Conservation (phyloP, 2,797 vertebrate genomes). For the Taenioides sp. region DNA sequence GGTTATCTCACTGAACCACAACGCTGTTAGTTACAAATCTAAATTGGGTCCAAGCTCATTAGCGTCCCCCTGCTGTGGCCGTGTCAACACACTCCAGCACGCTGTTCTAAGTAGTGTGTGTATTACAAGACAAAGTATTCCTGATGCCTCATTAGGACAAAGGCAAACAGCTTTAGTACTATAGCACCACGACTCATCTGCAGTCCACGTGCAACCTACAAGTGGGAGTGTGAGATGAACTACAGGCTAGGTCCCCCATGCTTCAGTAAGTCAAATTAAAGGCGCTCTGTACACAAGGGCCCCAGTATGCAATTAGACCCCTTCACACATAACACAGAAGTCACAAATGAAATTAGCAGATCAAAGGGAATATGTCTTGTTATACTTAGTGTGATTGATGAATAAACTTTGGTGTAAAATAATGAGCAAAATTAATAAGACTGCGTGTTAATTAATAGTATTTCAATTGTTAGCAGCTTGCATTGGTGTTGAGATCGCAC, state of each 20-base stretch:
- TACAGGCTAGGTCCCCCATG: conserved; percentile 55
- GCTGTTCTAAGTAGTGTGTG: conserved; percentile 41
- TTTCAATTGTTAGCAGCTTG: conserved; percentile 1
- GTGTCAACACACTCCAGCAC: conserved; percentile 48
- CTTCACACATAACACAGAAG: conserved; percentile 11
- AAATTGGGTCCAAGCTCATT: conserved; percentile 50
- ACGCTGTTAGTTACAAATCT: conserved; percentile 36
- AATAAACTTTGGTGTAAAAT: conserved; percentile 38
- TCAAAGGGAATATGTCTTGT: conserved; percentile 47
- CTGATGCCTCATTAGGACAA: conserved; percentile 65
- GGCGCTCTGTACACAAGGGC: conserved; percentile 34
- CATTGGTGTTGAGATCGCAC: not conserved
- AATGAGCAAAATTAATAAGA: conserved; percentile 16
- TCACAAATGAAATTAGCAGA: conserved; percentile 34
- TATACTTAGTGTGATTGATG: conserved; percentile 31
- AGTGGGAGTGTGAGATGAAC: conserved; percentile 66
- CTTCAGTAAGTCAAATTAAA: conserved; percentile 70
- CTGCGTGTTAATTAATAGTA: not conserved
- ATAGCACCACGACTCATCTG: conserved; percentile 56
- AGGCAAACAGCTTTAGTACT: conserved; percentile 62
- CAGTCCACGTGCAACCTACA: conserved; percentile 62
- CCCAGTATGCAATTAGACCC: conserved; percentile 5
- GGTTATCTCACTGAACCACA: conserved; percentile 44
- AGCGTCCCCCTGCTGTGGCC: conserved; percentile 39
- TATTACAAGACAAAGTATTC: conserved; percentile 47